Conservation (phyloP, 2,113 vertebrate species). For the Leptosomus discolor region DNA sequence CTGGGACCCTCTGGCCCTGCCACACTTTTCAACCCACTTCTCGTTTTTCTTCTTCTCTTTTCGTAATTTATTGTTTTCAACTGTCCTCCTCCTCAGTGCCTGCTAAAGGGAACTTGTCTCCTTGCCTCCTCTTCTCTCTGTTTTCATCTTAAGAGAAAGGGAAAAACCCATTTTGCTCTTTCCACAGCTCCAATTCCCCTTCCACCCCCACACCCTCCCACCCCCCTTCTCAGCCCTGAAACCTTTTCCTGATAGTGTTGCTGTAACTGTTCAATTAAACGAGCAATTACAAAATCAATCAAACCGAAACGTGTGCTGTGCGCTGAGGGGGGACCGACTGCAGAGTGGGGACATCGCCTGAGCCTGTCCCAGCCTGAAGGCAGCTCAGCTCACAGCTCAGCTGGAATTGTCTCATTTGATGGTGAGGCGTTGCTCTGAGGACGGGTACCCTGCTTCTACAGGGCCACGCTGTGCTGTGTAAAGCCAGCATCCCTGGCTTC, state of each 20-base stretch:
- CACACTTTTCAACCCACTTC: constrained; percentile 48
- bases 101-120: neutral
- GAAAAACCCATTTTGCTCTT: constrained; percentile 36
- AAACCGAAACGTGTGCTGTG: neutral
- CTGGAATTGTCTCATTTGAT: neutral
- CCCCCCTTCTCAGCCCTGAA: constrained; percentile 39
- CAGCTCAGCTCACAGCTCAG: neutral
- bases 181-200: constrained; percentile 55
- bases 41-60: constrained; percentile 19
- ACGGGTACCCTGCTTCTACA: neutral
- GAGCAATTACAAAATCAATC: constrained; percentile 66
- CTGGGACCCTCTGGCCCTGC: constrained; percentile 18
- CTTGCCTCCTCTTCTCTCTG: neutral
- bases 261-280: constrained; percentile 59
- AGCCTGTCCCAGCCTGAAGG: constrained; percentile 9
- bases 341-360: neutral
- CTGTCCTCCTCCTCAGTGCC: neutral
- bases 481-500: neutral
- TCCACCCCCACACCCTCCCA: constrained; percentile 1
- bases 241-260: constrained; percentile 56
- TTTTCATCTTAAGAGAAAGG: neutral
- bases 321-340: neutral
- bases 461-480: neutral
- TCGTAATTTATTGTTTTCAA: neutral
- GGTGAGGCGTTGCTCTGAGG: neutral